phyloP scores from a whole-genome alignment of 2,797 vertebrate genomes.

The Microctenopoma lineatum region DNA sequence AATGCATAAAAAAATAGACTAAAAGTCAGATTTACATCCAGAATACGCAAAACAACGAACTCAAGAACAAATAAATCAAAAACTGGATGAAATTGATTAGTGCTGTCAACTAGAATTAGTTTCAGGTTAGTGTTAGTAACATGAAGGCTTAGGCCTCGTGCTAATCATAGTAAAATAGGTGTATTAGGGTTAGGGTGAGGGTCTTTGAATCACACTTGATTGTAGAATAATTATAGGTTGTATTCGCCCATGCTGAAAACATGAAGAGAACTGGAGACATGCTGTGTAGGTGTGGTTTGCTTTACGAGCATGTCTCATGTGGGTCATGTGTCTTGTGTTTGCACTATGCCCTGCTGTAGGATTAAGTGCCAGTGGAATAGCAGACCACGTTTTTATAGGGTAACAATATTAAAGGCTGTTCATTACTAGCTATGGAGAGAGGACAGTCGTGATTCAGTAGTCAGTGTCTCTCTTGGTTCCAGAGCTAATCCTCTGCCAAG shows the following conservation, averaged over 20 bases:
- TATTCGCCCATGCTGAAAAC: not conserved
- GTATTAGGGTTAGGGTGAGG: too few species aligned
- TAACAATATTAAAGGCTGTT: conserved; percentile 73
- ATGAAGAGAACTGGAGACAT: not conserved
- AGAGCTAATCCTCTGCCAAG: conserved; percentile 47
- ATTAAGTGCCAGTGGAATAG: conserved; percentile 52
- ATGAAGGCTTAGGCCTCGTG: too few species aligned
- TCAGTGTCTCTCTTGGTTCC: conserved; percentile 26
- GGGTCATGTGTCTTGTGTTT: conserved; percentile 33
- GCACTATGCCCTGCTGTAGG: conserved; percentile 50
- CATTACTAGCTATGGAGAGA: conserved; percentile 63
- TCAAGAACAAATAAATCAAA: too few species aligned
- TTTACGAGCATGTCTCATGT: conserved; percentile 5
- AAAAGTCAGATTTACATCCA: too few species aligned
- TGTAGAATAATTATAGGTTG: conserved; percentile 5
- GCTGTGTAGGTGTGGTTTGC: conserved; percentile 7
- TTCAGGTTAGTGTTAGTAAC: too few species aligned
- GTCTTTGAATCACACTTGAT: not conserved
- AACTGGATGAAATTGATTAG: too few species aligned
- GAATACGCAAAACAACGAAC: too few species aligned
- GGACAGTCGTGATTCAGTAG: conserved; percentile 52
- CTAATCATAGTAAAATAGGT: too few species aligned
- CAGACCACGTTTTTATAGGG: conserved; percentile 52
- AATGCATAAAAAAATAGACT: conserved; percentile 49
- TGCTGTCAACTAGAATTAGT: too few species aligned